phyloP scores from a whole-genome alignment of 2,113 vertebrate genomes.

The Nibea albiflora region DNA sequence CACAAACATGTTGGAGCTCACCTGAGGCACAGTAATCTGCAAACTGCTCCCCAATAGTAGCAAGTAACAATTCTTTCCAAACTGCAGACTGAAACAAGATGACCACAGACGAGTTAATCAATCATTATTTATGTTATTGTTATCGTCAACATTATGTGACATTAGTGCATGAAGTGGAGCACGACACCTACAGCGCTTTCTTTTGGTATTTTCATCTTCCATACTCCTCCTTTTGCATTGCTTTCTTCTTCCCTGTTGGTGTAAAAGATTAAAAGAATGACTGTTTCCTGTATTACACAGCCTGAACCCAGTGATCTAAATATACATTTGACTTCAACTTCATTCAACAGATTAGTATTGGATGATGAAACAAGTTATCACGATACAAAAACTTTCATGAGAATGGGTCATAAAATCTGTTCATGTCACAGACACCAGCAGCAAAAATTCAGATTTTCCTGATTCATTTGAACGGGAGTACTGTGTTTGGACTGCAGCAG shows the following conservation, averaged over 20 bases:
- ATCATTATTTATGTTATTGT: background rate
- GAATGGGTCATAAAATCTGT: background rate
- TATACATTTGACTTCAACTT: background rate
- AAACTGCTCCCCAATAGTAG: conserved; percentile 97
- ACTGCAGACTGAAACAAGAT: conserved; percentile 85
- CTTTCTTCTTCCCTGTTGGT: conserved; percentile 95
- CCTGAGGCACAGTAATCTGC: conserved; percentile 90
- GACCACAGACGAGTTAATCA: conserved; percentile 1
- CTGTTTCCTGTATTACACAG: background rate
- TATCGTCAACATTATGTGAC: background rate
- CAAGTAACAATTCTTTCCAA: conserved; percentile 96
- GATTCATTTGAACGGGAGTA: no score
- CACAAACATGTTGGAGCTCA: conserved; percentile 9
- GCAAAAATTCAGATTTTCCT: no score
- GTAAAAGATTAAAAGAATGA: background rate
- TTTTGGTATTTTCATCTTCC: conserved; percentile 98
- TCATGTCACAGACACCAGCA: background rate
- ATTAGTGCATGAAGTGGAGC: background rate
- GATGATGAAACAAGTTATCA: background rate
- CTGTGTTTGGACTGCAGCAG: no score
- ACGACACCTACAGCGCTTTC: conserved; percentile 88
- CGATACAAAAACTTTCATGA: background rate
- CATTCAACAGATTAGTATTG: background rate
- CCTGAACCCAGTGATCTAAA: no score
- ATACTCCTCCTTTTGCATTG: conserved; percentile 94